Percentiles rank a stretch among this genome's conserved stretches.
Conservation (phyloP, 2,888 invertebrate genomes). For the Nephrotoma flavescens region DNA sequence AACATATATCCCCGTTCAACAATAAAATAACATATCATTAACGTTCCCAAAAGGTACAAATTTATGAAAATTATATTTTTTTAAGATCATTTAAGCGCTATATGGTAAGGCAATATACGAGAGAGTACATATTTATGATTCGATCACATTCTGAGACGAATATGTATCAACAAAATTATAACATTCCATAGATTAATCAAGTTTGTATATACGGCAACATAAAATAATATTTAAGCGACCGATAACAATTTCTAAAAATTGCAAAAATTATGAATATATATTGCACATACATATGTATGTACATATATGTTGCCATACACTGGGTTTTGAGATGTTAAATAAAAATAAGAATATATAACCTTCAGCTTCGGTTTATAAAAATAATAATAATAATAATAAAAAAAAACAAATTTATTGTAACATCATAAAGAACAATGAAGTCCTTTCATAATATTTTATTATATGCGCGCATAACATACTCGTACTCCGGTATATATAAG, state of each 20-base stretch:
- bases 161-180: not conserved
- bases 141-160: not conserved
- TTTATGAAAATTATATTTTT: not conserved
- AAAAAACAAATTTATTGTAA: not conserved
- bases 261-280: not conserved
- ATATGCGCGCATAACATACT: not conserved
- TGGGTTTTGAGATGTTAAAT: not conserved
- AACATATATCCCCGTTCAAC: not conserved
- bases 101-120: not conserved
- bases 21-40: not conserved
- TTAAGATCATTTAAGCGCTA: not conserved
- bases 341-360: not conserved
- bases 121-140: not conserved
- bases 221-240: not conserved
- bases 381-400: not conserved
- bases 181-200: not conserved
- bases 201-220: not conserved
- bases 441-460: not conserved
- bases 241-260: not conserved
- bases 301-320: not conserved
- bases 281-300: not conserved
- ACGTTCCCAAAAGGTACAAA: not conserved
- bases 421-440: not conserved
- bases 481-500: not conserved
- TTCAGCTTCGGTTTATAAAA: not conserved